Percentiles rank a stretch among this genome's conserved stretches.
Conservation (phyloP, 2,888 invertebrate genomes). For the Dryobotodes eremita region DNA sequence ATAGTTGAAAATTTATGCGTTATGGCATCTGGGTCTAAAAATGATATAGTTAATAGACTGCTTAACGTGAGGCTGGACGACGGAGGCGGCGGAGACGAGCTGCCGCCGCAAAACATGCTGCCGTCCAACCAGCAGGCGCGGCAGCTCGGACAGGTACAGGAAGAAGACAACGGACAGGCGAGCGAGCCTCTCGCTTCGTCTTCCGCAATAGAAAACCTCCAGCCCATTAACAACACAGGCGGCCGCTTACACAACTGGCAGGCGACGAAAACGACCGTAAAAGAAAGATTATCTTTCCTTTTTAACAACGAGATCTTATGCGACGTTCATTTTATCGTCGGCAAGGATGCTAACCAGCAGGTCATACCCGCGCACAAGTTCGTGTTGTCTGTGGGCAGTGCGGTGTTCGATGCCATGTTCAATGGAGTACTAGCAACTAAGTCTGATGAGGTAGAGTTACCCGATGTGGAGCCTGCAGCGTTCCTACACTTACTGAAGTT, state of each 20-base stretch:
- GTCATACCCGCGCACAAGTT: constrained; percentile 95
- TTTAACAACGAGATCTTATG: constrained; percentile 89
- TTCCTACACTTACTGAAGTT: constrained; percentile 94
- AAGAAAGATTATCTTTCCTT: constrained; percentile 93
- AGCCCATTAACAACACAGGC: constrained; percentile 85
- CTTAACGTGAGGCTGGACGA: constrained; percentile 83
- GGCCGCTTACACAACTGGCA: constrained; percentile 92
- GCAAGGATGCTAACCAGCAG: constrained; percentile 92
- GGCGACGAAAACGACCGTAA: constrained; percentile 93
- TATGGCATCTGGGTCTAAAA: constrained; percentile 87
- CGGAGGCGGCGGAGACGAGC: constrained; percentile 80
- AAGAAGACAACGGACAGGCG: constrained; percentile 80
- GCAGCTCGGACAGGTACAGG: constrained; percentile 76
- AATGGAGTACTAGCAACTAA: constrained; percentile 94
- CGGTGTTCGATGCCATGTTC: constrained; percentile 97
- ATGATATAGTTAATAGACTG: constrained; percentile 85
- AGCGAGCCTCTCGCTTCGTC: constrained; percentile 80
- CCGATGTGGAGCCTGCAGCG: constrained; percentile 96
- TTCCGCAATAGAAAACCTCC: constrained; percentile 83
- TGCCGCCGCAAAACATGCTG: constrained; percentile 89
- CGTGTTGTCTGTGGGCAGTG: constrained; percentile 95
- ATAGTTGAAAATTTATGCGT: constrained; percentile 67
- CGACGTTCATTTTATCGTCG: constrained; percentile 95
- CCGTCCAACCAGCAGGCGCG: constrained; percentile 87
- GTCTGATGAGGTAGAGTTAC: constrained; percentile 94